phyloP scores from a whole-genome alignment of 1,140 invertebrate genomes.

The Apis mellifera region DNA sequence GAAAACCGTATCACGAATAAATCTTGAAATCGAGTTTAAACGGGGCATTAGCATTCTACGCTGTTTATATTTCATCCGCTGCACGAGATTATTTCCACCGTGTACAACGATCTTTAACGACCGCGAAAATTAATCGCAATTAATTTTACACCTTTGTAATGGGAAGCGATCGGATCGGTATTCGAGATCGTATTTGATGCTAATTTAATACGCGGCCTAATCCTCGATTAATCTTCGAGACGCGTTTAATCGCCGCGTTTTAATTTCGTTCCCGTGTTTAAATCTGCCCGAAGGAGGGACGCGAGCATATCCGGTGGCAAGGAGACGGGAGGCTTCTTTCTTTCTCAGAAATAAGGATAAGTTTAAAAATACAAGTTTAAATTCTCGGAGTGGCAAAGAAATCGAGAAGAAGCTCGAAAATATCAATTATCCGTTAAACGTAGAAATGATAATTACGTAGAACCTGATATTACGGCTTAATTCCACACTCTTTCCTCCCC shows the following conservation, averaged over 20 bases:
- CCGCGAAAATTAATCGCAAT: constrained; percentile 11
- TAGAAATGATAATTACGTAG: too few species aligned
- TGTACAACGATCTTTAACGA: background rate
- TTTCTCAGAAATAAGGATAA: too few species aligned
- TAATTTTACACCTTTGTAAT: constrained; percentile 10
- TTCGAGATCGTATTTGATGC: background rate
- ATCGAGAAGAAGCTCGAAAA: too few species aligned
- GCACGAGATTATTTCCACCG: background rate
- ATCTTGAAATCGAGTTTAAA: constrained; percentile 15
- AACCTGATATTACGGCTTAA: too few species aligned
- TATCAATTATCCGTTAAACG: too few species aligned
- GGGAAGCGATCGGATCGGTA: background rate
- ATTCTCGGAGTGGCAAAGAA: too few species aligned
- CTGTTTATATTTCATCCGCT: background rate
- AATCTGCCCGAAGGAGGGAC: too few species aligned
- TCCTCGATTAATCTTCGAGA: background rate
- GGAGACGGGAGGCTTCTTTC: too few species aligned
- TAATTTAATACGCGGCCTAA: background rate
- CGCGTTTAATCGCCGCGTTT: background rate
- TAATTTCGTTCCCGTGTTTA: too few species aligned
- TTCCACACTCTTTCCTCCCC: too few species aligned
- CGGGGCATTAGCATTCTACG: background rate
- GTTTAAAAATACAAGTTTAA: too few species aligned
- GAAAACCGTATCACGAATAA: constrained; percentile 6
- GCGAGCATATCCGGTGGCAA: too few species aligned